Evolutionary conservation across 2,113 vertebrate species (phyloP).

Genomic region (Xenus cinereus): DNA sequence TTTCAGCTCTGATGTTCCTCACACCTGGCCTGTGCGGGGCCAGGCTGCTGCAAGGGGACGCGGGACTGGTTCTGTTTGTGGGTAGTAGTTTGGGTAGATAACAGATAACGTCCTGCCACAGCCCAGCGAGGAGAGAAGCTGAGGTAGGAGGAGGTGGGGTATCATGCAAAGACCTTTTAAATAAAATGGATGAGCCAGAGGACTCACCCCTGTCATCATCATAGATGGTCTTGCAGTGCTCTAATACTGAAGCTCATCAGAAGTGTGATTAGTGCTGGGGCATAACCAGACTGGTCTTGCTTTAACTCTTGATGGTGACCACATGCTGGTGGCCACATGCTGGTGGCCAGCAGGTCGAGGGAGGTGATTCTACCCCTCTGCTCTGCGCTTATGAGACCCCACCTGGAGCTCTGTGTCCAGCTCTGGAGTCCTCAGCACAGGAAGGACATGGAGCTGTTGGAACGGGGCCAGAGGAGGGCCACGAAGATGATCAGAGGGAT

Average conservation of each 20-base stretch:
- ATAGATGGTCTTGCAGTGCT: background rate
- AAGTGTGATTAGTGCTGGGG: background rate
- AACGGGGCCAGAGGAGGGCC: too few relatives aligned
- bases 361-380: too few relatives aligned
- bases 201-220: rapidly evolving
- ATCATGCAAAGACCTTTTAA: background rate
- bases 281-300: background rate
- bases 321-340: too few relatives aligned
- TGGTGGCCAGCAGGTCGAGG: too few relatives aligned
- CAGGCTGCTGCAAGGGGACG: background rate
- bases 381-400: too few relatives aligned
- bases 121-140: background rate
- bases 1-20: background rate
- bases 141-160: background rate
- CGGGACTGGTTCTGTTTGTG: rapidly evolving
- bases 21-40: rapidly evolving
- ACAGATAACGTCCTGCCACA: background rate
- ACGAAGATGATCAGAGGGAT: too few relatives aligned
- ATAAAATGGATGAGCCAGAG: background rate
- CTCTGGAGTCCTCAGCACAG: too few relatives aligned
- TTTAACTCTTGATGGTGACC: background rate
- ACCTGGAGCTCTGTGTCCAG: too few relatives aligned
- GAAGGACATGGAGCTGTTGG: too few relatives aligned
- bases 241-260: background rate
- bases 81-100: background rate